Percentiles rank a stretch among this genome's conserved stretches.
Conservation (phyloP, 1,140 invertebrate genomes). For the Daktulosphaira vitifoliae region DNA sequence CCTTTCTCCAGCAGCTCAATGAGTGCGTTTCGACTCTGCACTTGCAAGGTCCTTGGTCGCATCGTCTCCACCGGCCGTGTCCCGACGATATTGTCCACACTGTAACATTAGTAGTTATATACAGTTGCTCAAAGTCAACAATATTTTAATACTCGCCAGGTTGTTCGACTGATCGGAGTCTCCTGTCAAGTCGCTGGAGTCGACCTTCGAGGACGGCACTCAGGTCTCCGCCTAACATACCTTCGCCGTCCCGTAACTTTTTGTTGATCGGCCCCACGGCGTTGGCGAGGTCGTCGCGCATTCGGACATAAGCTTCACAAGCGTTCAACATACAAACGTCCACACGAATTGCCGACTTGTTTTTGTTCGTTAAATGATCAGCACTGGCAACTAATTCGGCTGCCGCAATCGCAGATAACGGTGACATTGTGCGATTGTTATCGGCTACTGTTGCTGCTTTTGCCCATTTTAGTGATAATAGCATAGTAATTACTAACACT, state of each 20-base stretch:
- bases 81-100: constrained; percentile 58
- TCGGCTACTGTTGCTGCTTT: no score
- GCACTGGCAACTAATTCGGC: no score
- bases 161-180: constrained; percentile 63
- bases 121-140: no score
- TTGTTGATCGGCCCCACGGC: constrained; percentile 13
- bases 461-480: no score
- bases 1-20: constrained; percentile 62
- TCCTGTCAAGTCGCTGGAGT: constrained; percentile 49
- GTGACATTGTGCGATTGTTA: not conserved
- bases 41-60: constrained; percentile 58
- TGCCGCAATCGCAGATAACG: no score
- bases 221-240: not conserved
- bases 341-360: not conserved
- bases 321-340: constrained; percentile 35
- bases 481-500: no score
- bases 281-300: constrained; percentile 35
- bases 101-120: constrained; percentile 38
- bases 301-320: constrained; percentile 35
- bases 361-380: no score
- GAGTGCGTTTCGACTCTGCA: constrained; percentile 55
- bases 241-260: not conserved
- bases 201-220: constrained; percentile 4
- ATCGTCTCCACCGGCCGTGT: constrained; percentile 59
- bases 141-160: constrained; percentile 46